phyloP scores from a whole-genome alignment of 2,113 vertebrate species.

The Platysternon megacephalum region DNA sequence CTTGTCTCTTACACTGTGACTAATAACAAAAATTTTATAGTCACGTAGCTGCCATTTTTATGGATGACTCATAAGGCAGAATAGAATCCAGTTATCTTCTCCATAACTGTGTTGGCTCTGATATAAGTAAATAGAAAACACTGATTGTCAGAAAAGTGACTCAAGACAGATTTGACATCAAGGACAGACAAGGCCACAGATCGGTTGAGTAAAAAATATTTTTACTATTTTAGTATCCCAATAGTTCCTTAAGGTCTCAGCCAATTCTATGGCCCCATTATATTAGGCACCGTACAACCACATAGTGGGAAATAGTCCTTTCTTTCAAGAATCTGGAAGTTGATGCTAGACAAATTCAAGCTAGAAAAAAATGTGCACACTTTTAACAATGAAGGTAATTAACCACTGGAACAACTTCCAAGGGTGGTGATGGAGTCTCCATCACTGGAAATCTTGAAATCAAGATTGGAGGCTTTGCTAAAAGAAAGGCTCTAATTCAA shows the following conservation, averaged over 20 bases:
- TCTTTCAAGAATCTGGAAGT: not conserved
- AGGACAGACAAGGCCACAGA: not conserved
- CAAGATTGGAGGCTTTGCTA: not conserved
- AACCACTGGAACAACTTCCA: not conserved
- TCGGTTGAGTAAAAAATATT: not conserved
- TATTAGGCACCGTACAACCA: not conserved
- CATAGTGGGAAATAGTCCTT: not conserved
- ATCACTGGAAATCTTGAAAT: not conserved
- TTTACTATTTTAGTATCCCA: not conserved
- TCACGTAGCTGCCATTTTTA: conserved; percentile 54
- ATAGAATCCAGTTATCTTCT: conserved; percentile 55
- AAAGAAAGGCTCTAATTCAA: not conserved
- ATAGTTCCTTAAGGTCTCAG: not conserved
- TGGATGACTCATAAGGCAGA: conserved; percentile 47
- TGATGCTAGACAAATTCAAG: accelerated
- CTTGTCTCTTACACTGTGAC: conserved; percentile 40
- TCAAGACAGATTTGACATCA: conserved; percentile 25
- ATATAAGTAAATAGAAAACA: conserved; percentile 46
- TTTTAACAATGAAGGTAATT: not conserved
- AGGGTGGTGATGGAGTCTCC: not conserved
- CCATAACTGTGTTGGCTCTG: conserved; percentile 51
- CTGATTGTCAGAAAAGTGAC: conserved; percentile 36
- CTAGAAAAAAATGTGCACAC: not conserved
- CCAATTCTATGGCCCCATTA: not conserved
- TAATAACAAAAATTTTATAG: conserved; percentile 54